These are phyloP conservation scores for Natrix natrix DNA, from an alignment of 2,797 vertebrate genomes.

Conservation along the genomic window DNA sequence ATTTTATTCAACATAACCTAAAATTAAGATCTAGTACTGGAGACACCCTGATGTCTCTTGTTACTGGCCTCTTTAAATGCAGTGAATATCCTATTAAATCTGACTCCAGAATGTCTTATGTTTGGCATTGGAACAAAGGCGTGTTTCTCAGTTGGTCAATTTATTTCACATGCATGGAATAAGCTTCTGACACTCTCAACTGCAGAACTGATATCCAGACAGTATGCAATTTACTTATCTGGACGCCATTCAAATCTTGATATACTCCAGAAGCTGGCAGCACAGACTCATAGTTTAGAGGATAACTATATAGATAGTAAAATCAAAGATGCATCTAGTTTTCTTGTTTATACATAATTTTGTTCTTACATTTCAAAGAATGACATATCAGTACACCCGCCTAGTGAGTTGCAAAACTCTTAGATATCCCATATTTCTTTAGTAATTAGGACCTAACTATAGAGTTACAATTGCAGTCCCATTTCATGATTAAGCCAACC, in stretches of 20 bases:
- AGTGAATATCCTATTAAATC: not conserved
- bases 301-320: constrained; percentile 28
- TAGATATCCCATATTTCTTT: constrained; percentile 37
- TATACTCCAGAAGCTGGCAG: constrained; percentile 34
- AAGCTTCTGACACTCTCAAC: not conserved
- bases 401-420: constrained; percentile 27
- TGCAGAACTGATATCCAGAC: constrained; percentile 12
- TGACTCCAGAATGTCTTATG: constrained; percentile 34
- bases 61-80: constrained; percentile 27
- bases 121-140: constrained; percentile 32
- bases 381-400: not conserved
- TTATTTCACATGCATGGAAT: constrained; percentile 36
- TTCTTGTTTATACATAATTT: constrained; percentile 42
- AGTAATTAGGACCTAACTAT: not conserved
- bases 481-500: constrained; percentile 12
- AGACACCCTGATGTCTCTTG: not conserved
- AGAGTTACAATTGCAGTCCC: constrained; percentile 3
- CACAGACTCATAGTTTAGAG: not conserved
- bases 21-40: constrained; percentile 13
- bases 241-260: constrained; percentile 30
- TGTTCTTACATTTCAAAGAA: constrained; percentile 48
- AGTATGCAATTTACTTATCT: constrained; percentile 28
- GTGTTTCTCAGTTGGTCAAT: not conserved
- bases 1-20: not conserved
- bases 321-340: constrained; percentile 22